Conservation (phyloP, 2,797 vertebrate species). For the Bradypodion ventrale region DNA sequence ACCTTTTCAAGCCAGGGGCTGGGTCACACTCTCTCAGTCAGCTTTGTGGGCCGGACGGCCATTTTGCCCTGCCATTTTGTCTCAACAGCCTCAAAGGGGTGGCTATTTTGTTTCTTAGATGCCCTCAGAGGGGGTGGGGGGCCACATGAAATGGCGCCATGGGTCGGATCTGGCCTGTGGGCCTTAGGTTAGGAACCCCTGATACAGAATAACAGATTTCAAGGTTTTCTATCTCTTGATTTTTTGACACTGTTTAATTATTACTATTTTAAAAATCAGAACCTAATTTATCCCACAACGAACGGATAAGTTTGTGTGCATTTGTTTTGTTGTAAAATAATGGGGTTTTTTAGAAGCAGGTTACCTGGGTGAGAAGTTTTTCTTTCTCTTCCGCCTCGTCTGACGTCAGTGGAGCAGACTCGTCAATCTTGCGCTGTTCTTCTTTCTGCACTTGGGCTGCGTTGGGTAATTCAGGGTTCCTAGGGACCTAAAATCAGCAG, state of each 20-base stretch:
- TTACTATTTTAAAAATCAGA: not conserved
- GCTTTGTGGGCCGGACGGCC: no score
- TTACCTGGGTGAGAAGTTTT: conserved; percentile 86
- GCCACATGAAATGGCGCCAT: no score
- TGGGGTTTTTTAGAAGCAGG: not conserved
- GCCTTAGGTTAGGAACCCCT: no score
- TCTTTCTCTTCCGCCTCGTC: conserved; percentile 88
- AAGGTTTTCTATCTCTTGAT: not conserved
- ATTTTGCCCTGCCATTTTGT: no score
- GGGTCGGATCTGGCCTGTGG: no score
- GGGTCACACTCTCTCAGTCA: no score
- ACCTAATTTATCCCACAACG: no score
- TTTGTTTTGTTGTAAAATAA: not conserved
- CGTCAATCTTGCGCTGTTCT: conserved; percentile 87
- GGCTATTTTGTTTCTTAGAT: no score
- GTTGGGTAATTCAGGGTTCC: conserved; percentile 84
- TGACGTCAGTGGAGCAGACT: conserved; percentile 80
- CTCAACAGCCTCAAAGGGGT: no score
- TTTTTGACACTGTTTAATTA: not conserved
- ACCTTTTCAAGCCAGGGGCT: no score
- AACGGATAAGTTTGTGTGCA: not conserved
- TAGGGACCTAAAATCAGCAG: conserved; percentile 78
- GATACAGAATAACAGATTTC: no score
- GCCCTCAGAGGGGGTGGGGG: no score
- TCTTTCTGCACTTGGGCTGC: conserved; percentile 84